Evolutionary conservation across 2,888 invertebrate genomes (phyloP).

Genomic region (Ophion ventricosus): DNA sequence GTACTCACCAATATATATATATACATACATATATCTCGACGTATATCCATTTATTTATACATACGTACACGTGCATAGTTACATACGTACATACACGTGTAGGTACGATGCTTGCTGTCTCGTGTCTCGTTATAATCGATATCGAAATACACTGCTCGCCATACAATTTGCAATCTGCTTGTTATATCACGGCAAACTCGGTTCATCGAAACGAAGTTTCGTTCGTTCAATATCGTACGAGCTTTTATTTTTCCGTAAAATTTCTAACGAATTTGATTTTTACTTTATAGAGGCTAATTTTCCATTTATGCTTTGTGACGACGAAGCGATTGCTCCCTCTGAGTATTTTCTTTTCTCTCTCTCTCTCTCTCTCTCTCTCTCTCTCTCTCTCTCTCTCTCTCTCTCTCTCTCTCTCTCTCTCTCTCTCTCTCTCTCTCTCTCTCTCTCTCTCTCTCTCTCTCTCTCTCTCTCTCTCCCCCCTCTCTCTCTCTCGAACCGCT

Average conservation of each 20-base stretch:
- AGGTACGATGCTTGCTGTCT: constrained; percentile 35
- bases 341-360: not conserved
- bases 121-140: constrained; percentile 52
- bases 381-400: not conserved
- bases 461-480: too few relatives aligned
- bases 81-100: not conserved
- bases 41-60: not conserved
- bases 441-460: not conserved
- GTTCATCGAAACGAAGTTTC: constrained; percentile 2
- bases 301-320: too few relatives aligned
- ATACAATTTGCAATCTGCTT: constrained; percentile 35
- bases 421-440: not conserved
- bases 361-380: not conserved
- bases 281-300: too few relatives aligned
- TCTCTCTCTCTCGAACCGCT: too few relatives aligned
- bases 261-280: too few relatives aligned
- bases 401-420: not conserved
- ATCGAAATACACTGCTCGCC: constrained; percentile 39
- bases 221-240: not conserved
- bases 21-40: too few relatives aligned
- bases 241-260: not conserved
- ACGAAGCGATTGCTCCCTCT: not conserved
- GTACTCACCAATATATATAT: too few relatives aligned
- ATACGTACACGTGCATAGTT: not conserved
- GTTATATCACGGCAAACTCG: constrained; percentile 16